Base-by-base conservation (phyloP, 2,888 invertebrate species). In the Drosophila nigricruria region DNA sequence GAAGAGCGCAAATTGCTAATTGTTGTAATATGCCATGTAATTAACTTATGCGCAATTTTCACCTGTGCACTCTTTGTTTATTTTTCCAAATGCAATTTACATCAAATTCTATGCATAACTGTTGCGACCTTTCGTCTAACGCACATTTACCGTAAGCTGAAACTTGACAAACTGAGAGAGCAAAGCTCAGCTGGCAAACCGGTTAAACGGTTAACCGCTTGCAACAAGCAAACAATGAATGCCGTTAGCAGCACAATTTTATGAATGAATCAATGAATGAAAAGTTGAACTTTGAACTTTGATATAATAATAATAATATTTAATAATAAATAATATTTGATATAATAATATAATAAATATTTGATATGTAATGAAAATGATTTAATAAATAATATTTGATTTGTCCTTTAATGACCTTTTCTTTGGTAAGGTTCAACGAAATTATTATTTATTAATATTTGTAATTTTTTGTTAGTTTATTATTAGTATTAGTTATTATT, bases 1-100 rank as follows among this genome's bases (percentile, higher is more conserved):
- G 34, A 43, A 47, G 57, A 60, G 52, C 50, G 61, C 42, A 79
- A 69, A 76, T 64, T 52, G 74, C 74, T 60, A 61, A 77, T 63
- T 70, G 52, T 52, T 66, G 49, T 67, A 59, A 67, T 72, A 61
- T 68, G 68, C 79, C 79, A 78, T 59, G 45, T 50, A 63, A 70
- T 76, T 66, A 73, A 62, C 49, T 70, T 58, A 68, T 34, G 47
- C 32, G 43, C 58, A 38, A 49, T 71, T 63, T 53, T 52, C 66
- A 71, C 58, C 66, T 66, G 47, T 9, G 36, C 47, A 30, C 43
- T n/a, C 0, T n/a, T 25, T 27, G 8, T 16, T 47, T 10, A 2
- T 43, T 42, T 18, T 9, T n/a, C 14, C 20, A 18, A 30, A 34
- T 34, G 34, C 20, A 34, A 43, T 38, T 63, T 63, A 23, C n/a